Percentiles rank a stretch among this genome's conserved stretches.
Conservation (phyloP, 1,140 invertebrate species). For the Cataglyphis hispanica region DNA sequence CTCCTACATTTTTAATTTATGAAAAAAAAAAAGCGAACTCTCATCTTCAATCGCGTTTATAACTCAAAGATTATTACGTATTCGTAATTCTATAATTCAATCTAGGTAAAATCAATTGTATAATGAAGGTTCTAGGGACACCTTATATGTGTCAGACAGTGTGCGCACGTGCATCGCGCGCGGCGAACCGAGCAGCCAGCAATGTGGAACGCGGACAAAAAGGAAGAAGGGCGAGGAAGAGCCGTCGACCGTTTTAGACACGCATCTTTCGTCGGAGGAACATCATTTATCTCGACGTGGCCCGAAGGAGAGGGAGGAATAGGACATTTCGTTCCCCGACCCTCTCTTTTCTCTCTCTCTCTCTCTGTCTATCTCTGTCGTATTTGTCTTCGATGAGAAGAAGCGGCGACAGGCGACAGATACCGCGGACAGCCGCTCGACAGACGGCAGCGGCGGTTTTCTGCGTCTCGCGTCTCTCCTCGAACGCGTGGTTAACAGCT, state of each 20-base stretch:
- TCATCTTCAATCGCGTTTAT: neutral
- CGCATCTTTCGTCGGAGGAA: conserved; percentile 60
- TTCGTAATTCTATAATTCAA: neutral
- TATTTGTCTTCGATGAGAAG: conserved; percentile 4
- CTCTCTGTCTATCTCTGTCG: neutral
- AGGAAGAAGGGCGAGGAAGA: conserved; percentile 18
- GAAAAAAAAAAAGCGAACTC: no score
- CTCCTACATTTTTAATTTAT: neutral
- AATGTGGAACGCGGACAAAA: conserved; percentile 10
- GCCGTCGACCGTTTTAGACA: conserved; percentile 60
- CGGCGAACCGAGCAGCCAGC: conserved; percentile 25
- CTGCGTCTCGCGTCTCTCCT: conserved; percentile 20
- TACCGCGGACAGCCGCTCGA: conserved; percentile 57
- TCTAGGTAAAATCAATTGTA: neutral
- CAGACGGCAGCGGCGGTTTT: conserved; percentile 34
- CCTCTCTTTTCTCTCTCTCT: neutral
- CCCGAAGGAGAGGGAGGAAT: neutral
- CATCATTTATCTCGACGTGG: conserved; percentile 57
- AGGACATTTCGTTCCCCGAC: no score
- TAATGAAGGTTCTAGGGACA: neutral
- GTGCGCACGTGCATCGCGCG: conserved; percentile 38
- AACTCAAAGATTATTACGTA: neutral
- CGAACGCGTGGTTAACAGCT: conserved; percentile 61
- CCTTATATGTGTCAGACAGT: conserved; percentile 18
- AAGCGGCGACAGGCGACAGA: conserved; percentile 62